Evolutionary conservation across 2,888 invertebrate genomes (phyloP), one percentile per base, ranked within the genome.

Genomic region (Pterobdella sp.): DNA sequence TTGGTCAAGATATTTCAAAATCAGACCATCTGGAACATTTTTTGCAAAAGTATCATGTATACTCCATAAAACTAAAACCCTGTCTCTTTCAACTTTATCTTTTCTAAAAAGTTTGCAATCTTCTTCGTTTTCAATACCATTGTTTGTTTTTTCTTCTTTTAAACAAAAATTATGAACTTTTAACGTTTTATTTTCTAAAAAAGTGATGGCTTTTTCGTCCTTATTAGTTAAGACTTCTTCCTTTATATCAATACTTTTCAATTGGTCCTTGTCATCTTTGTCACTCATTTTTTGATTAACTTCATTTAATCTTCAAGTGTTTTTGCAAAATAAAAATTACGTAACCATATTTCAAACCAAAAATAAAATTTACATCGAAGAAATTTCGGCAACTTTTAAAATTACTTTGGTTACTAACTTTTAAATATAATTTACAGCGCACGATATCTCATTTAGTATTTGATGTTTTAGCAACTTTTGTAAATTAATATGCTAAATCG

Each of bases 21-120:
- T 56, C 60, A 56, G n/a, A 4, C 60, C 60, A 22, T 56, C 60
- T 56, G 60, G 60, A 56, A 56, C 60, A n/a, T 56, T 56, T n/a
- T n/a, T 56, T 3, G 60, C 60, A 56, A 56, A 56, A 3, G 60
- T 56, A 22, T 56, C 60, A 22, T 56, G 60, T 4, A 56, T 56
- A 26, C 60, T 56, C 60, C 60, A 56, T n/a, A 56, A 26, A 7
- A 56, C 60, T 26, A 56, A 56, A 3, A 56, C 10, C 3, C n/a
- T 56, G 60, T 56, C 60, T 22, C 26, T 56, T 3, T 56, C 60
- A 22, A n/a, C n/a, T n/a, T n/a, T n/a, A n/a, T 22, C n/a, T 14
- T 56, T 56, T 4, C 4, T 3, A 56, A 56, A n/a, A 22, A 14
- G n/a, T 56, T 56, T 22, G 7, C 60, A 22, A 7, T 56, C 10